Percentiles rank a stretch among this genome's conserved stretches.
These are phyloP conservation scores for Athripsodes cinereus DNA, from an alignment of 2,888 invertebrate species.

Conservation along the genomic window DNA sequence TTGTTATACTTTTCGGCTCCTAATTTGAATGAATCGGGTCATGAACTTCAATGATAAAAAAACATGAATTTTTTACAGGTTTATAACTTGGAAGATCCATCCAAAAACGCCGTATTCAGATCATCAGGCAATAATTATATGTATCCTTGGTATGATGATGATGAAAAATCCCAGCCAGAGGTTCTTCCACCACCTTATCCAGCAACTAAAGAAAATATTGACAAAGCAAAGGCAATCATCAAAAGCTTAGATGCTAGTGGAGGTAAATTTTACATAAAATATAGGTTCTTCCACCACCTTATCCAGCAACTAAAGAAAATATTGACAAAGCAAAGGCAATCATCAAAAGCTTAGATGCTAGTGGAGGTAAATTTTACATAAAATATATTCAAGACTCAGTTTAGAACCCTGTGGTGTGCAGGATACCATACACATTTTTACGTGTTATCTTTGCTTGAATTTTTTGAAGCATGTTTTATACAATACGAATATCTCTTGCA, in stretches of 20 bases:
- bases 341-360: conserved; percentile 48
- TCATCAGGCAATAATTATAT: conserved; percentile 30
- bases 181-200: conserved; percentile 40
- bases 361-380: conserved; percentile 47
- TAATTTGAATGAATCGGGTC: too few relatives aligned
- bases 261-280: conserved; percentile 33
- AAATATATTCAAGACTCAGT: too few relatives aligned
- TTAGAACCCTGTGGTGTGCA: too few relatives aligned
- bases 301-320: conserved; percentile 48
- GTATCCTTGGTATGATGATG: conserved; percentile 29
- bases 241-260: conserved; percentile 50
- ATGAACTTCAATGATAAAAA: too few relatives aligned
- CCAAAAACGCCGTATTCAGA: conserved; percentile 34
- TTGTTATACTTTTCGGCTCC: too few relatives aligned
- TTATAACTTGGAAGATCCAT: conserved; percentile 48
- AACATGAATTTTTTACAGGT: conserved; percentile 35
- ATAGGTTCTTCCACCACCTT: conserved; percentile 32
- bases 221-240: conserved; percentile 54
- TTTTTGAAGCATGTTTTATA: background rate
- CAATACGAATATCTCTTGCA: background rate
- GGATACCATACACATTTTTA: too few relatives aligned
- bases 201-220: conserved; percentile 51
- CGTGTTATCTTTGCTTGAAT: background rate
- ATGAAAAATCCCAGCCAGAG: conserved; percentile 27
- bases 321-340: conserved; percentile 56